Evolutionary conservation across 2,797 vertebrate genomes (phyloP), one percentile per base, ranked within the genome.

Genomic region (Peromyscus attwateri): DNA sequence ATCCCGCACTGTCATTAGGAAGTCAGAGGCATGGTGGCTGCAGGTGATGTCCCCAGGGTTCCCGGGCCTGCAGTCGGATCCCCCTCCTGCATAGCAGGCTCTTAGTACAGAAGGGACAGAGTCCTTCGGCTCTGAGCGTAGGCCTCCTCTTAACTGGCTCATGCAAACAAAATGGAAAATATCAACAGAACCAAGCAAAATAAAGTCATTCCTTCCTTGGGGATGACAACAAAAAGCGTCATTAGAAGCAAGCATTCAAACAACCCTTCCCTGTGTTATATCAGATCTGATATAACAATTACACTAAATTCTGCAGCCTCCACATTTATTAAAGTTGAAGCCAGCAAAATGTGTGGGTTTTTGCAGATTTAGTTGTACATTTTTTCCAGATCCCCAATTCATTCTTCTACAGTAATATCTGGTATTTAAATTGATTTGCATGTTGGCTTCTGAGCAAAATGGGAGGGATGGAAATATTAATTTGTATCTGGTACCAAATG

Each of bases 241-340:
- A 2, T 25, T 25, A 46, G 88, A 89, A 88, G 66, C 23, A 12
- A 88, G 60, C 23, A 12, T 5, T 66, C 49, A 46, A 46, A 75
- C 49, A 84, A n/a, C 43, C 29, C 3, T 0, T 4, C 19, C n/a
- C 23, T 0, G 0, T 0, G 4, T 87, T 21, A 2, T 4, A 12
- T 2, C 9, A 21, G 73, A 49, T 77, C 88, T 52, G 43, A 90
- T 73, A 40, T 73, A 90, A 81, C 60, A 60, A 71, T 49, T 34
- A 13, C 11, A 10, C 29, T n/a, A 40, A 84, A 82, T 10, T 23
- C 49, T 2, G 0, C 16, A 79, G 57, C 11, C 62, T 31, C 88
- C 71, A 11, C 93, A 75, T 25, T 29, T 6, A 55, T 1, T 57
- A 70, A 70, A 55, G 49, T 14, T 64, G 17, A 62, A 79, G n/a